Percentiles rank a stretch among this genome's conserved stretches.
These are phyloP conservation scores for Noctua pronuba DNA, from an alignment of 2,888 invertebrate genomes.

Conservation along the genomic window DNA sequence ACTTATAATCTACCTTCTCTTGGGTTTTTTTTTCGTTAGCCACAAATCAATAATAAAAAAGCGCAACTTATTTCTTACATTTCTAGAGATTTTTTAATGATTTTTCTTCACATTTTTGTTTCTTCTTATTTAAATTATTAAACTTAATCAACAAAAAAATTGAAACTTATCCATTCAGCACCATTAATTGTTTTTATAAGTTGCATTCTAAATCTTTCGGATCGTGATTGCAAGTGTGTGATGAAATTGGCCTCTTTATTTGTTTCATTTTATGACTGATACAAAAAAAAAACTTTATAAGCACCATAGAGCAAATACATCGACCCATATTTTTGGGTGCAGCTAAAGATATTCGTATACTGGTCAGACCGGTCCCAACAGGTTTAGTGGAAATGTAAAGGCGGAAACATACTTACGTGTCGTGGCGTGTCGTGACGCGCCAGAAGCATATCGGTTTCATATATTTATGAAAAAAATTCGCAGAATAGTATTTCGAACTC, in stretches of 20 bases:
- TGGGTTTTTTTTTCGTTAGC: neutral
- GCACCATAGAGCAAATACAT: neutral
- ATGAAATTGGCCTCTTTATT: neutral
- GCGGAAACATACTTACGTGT: no score
- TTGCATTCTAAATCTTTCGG: neutral
- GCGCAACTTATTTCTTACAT: no score
- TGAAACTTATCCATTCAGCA: no score
- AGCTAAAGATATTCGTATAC: constrained; percentile 11
- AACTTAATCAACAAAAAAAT: no score
- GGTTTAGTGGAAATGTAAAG: neutral
- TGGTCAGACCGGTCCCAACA: constrained; percentile 40
- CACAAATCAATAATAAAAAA: neutral
- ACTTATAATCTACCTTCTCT: neutral
- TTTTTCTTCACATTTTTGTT: no score
- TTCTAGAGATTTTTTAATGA: no score
- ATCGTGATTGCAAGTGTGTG: neutral
- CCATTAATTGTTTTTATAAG: neutral
- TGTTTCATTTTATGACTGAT: neutral
- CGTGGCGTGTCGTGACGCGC: no score
- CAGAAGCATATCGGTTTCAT: no score
- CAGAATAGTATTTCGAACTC: no score
- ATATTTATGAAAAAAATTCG: no score
- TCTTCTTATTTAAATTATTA: no score
- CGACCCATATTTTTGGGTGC: constrained; percentile 4
- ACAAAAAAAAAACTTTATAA: neutral